Conservation (phyloP, 2,113 vertebrate species). For the Syngnathoides biaculeatus region DNA sequence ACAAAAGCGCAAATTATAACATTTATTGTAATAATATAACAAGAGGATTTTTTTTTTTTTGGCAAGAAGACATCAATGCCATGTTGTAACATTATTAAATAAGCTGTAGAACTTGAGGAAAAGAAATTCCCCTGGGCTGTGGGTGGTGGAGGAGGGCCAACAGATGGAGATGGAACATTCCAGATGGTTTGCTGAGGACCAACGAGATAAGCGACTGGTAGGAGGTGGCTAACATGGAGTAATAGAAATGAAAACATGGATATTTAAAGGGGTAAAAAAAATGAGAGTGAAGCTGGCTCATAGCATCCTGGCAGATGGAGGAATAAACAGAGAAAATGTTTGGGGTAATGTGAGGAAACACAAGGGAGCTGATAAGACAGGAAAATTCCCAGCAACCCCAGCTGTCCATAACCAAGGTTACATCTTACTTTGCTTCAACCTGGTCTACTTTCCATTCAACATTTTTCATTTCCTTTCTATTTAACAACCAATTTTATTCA, state of each 20-base stretch:
- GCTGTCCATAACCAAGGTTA: background rate
- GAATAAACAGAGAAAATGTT: slow-evolving; percentile 1
- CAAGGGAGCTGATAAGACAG: background rate
- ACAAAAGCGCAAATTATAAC: background rate
- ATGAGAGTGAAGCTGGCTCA: background rate
- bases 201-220: background rate
- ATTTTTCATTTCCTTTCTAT: background rate
- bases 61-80: slow-evolving; percentile 5
- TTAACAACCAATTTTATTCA: background rate
- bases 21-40: slow-evolving; percentile 8
- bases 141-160: background rate
- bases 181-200: slow-evolving; percentile 2
- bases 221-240: background rate
- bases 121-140: background rate
- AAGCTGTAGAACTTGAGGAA: background rate
- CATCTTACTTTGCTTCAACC: background rate
- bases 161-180: background rate
- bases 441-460: too few relatives aligned
- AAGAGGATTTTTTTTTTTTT: background rate
- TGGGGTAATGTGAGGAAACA: background rate
- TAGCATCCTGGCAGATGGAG: background rate
- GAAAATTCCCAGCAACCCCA: background rate
- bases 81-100: background rate
- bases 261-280: background rate
- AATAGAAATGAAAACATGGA: background rate